Conservation (phyloP, 2,113 vertebrate genomes). For the Typhlomys cinereus region DNA sequence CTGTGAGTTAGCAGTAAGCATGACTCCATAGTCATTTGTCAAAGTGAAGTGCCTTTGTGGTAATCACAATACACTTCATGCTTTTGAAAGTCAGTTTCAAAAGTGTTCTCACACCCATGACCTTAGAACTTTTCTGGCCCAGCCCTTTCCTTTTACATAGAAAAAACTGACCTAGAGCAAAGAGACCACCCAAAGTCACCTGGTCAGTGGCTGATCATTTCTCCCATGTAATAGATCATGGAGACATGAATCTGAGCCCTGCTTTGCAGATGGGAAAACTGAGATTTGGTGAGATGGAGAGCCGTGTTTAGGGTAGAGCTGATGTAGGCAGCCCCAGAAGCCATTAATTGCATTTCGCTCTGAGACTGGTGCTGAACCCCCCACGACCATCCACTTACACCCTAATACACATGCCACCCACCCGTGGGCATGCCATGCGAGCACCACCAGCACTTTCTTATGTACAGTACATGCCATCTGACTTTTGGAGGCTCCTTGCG, state of each 20-base stretch:
- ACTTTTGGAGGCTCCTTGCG: not conserved
- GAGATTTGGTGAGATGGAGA: not conserved
- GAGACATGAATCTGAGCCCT: not conserved
- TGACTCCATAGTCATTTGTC: slow-evolving; percentile 54
- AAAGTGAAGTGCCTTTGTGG: slow-evolving; percentile 67
- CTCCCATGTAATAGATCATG: not conserved
- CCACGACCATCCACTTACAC: not conserved
- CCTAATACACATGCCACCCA: not conserved
- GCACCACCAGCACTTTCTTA: not conserved
- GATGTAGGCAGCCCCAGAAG: not conserved
- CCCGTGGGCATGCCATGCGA: too few relatives aligned
- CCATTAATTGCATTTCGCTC: not conserved
- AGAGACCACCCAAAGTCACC: slow-evolving; percentile 2
- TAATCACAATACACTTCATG: slow-evolving; percentile 45
- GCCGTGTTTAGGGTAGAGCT: not conserved
- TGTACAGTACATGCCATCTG: not conserved
- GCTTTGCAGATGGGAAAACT: not conserved
- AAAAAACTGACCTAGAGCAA: slow-evolving; percentile 35
- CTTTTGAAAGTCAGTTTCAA: slow-evolving; percentile 47
- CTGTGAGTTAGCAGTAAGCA: not conserved
- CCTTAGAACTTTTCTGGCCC: slow-evolving; percentile 58
- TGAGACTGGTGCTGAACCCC: not conserved
- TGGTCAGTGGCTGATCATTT: not conserved
- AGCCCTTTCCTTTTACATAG: slow-evolving; percentile 73
- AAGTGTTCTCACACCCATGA: slow-evolving; percentile 62